Conservation (phyloP, 2,888 invertebrate species). For the Oligia latruncula region DNA sequence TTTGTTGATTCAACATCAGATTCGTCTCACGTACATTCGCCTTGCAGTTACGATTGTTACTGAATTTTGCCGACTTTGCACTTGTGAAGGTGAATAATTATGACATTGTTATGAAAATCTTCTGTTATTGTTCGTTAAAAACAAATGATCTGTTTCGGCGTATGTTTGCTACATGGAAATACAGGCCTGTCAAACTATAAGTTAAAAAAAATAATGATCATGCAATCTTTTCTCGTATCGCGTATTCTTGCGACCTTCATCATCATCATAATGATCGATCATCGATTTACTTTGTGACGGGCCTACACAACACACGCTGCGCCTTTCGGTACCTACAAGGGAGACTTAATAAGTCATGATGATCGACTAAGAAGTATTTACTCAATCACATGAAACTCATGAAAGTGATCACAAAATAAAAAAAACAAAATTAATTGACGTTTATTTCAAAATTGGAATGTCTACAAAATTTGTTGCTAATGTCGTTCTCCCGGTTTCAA, state of each 20-base stretch:
- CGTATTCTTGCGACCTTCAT: background rate
- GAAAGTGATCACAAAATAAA: background rate
- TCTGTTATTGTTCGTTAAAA: conserved; percentile 23
- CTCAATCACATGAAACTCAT: too few species aligned
- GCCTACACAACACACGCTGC: background rate
- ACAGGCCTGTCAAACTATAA: background rate
- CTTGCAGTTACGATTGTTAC: conserved; percentile 66
- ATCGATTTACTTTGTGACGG: background rate
- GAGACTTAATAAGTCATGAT: background rate
- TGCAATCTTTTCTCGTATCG: background rate
- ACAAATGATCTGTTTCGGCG: background rate
- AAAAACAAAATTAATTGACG: conserved; percentile 49
- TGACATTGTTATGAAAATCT: conserved; percentile 44
- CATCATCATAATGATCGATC: background rate
- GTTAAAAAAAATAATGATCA: background rate
- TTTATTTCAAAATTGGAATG: conserved; percentile 74
- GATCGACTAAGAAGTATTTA: conserved; percentile 17
- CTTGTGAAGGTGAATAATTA: conserved; percentile 58
- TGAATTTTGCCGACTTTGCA: conserved; percentile 64
- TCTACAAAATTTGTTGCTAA: conserved; percentile 73
- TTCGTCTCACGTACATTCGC: conserved; percentile 85
- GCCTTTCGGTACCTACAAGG: background rate
- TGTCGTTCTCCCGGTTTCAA: conserved; percentile 58
- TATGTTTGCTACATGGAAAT: background rate
- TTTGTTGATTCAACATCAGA: conserved; percentile 85